Evolutionary conservation across 2,888 invertebrate species (phyloP).

Genomic region (Esperia sulphurella): DNA sequence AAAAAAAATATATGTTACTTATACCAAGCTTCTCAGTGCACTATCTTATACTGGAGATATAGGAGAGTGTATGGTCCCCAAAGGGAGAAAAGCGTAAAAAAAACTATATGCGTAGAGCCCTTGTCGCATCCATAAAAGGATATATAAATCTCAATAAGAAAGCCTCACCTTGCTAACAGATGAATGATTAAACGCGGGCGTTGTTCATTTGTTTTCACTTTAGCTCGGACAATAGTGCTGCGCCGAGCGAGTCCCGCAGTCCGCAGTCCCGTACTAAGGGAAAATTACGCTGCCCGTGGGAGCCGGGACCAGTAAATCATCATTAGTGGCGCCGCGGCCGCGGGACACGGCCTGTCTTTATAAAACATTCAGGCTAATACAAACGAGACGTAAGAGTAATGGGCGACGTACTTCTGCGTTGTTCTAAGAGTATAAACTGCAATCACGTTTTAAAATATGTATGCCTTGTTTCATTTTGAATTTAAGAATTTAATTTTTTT

Average conservation of each 20-base stretch:
- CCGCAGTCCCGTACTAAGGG: slow-evolving; percentile 48
- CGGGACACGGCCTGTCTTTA: slow-evolving; percentile 66
- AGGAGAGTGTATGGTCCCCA: no score
- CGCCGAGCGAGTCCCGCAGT: slow-evolving; percentile 11
- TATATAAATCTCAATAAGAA: slow-evolving; percentile 68
- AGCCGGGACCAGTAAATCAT: slow-evolving; percentile 65
- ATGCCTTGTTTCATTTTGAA: not conserved
- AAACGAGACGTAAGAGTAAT: slow-evolving; percentile 60
- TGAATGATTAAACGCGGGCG: slow-evolving; percentile 73
- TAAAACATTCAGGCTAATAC: slow-evolving; percentile 74
- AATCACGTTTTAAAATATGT: slow-evolving; percentile 18
- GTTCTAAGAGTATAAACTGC: slow-evolving; percentile 10
- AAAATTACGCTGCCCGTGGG: slow-evolving; percentile 72
- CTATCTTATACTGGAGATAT: no score
- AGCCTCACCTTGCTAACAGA: slow-evolving; percentile 45
- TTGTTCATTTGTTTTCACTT: slow-evolving; percentile 75
- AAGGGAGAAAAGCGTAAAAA: no score
- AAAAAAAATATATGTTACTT: no score
- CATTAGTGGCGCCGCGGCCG: slow-evolving; percentile 54
- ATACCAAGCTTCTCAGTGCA: no score
- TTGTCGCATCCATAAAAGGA: slow-evolving; percentile 39
- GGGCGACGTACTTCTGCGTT: slow-evolving; percentile 32
- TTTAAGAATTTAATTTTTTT: no score
- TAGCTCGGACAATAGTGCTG: slow-evolving; percentile 54
- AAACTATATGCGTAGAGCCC: no score